Base-by-base conservation (phyloP, 2,797 vertebrate genomes). In the Cossypha heuglini region DNA sequence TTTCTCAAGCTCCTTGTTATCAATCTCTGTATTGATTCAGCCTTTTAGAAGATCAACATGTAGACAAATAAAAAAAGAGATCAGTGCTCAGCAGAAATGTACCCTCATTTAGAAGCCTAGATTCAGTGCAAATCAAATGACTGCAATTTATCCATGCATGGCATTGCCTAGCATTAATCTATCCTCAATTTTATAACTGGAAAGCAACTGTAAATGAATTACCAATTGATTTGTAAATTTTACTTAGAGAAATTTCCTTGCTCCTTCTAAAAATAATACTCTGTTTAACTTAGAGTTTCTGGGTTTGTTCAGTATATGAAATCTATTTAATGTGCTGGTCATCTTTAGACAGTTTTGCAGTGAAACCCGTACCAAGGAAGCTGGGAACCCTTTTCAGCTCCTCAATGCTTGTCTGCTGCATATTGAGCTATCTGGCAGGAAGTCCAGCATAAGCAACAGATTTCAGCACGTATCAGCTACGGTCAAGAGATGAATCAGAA, bases 151-250 rank as follows among this genome's bases (percentile, higher is more conserved):
- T 84, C 80, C 76, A 72, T 68, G 72, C 48, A 64, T 90, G 58
- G 57, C 57, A 74, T 46, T 62, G 59, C 35, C 45, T 74, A 62
- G 75, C 31, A 57, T 63, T 87, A 92, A 71, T 68, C 79, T 84
- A 31, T 26, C n/a, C 42, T 86, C 86, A 85, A 15, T 79, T 91
- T 84, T 59, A 54, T 69, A 90, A 81, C n/a, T 75, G 29, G 37
- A 66, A 96, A 83, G 67, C n/a, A 86, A 73, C 26, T 72, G 21
- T 59, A 94, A 91, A 83, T 31, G 21, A 84, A 94, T 88, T 86
- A 54, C 31, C 40, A 40, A 58, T 46, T 75, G 62, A 75, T 88
- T 88, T 86, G 37, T 83, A 91, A 83, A 94, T 86, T 92, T 92
- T 76, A 45, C 51, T 59, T 76, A 38, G 26, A 82, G 22, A 71